Conservation (phyloP, 2,797 vertebrate species). For the Phyllotis vaccarum region DNA sequence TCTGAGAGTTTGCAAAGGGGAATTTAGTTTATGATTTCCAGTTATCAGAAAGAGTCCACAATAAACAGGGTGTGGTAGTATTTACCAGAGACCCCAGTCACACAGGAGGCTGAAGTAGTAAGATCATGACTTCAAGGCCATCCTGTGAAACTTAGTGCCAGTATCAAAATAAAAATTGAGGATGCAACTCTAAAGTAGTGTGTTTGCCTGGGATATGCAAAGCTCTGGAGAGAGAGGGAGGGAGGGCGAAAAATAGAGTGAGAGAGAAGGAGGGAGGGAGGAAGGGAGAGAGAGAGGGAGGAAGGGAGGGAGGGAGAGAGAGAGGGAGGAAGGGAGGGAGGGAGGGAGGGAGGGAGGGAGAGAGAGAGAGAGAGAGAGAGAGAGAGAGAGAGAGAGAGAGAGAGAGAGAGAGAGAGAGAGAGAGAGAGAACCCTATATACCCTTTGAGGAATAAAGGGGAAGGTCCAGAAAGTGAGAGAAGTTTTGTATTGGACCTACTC, state of each 20-base stretch:
- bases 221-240: neutral
- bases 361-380: too few relatives aligned
- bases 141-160: neutral
- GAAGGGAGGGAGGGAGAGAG: neutral
- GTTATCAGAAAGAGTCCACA: slow-evolving; percentile 5
- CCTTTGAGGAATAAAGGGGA: neutral
- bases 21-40: neutral
- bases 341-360: neutral
- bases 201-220: neutral
- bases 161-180: neutral
- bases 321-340: neutral
- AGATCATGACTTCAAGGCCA: neutral
- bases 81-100: neutral
- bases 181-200: neutral
- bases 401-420: neutral
- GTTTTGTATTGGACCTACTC: accelerated
- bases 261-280: neutral
- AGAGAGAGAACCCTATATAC: neutral
- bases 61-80: neutral
- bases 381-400: neutral
- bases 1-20: neutral
- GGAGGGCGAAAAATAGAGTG: neutral
- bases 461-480: neutral
- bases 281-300: neutral
- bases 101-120: neutral